phyloP scores from a whole-genome alignment of 2,113 vertebrate species.

The Coptodon bakossiorum region DNA sequence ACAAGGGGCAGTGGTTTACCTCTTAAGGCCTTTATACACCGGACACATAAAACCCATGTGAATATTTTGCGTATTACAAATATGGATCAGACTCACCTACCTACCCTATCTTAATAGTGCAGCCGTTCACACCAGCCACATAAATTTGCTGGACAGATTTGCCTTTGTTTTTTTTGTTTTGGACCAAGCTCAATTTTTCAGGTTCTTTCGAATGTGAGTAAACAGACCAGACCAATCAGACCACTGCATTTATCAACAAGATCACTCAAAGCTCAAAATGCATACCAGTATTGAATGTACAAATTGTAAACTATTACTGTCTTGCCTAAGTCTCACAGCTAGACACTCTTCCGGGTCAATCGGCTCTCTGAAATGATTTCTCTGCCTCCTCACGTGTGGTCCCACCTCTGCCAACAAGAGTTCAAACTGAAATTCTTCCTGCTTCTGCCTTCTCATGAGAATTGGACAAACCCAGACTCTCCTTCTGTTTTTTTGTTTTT shows the following conservation, averaged over 20 bases:
- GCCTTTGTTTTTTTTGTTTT: background rate
- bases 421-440: background rate
- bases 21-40: background rate
- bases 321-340: background rate
- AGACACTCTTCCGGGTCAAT: accelerated
- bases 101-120: background rate
- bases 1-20: background rate
- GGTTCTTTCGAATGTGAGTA: no score
- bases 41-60: background rate
- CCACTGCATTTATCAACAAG: no score
- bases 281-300: no score
- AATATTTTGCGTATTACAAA: background rate
- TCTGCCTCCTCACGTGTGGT: background rate
- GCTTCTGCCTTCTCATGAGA: background rate
- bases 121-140: accelerated
- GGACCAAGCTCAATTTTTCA: no score
- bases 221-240: no score
- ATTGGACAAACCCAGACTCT: background rate
- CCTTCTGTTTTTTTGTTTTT: background rate
- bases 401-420: background rate
- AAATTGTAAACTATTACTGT: no score
- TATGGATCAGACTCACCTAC: background rate
- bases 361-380: background rate
- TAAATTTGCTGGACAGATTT: background rate
- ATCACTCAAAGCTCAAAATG: no score